Conservation (phyloP, 2,797 vertebrate genomes). For the Lithobates pipiens region DNA sequence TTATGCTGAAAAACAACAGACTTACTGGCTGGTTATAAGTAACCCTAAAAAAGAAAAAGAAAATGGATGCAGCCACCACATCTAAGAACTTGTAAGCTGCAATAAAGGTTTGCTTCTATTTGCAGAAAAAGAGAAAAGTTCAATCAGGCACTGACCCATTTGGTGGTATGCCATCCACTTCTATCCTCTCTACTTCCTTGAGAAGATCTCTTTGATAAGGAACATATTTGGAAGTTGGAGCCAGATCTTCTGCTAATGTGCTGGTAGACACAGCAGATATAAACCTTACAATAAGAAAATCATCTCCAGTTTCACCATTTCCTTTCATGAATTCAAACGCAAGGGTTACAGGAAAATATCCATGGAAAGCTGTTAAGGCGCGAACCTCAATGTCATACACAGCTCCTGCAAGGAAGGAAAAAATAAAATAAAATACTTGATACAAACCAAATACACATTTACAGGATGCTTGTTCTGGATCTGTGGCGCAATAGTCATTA, state of each 20-base stretch:
- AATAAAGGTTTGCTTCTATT: too few species aligned
- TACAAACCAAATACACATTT: too few species aligned
- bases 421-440: not conserved
- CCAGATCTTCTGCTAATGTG: constrained; percentile 79
- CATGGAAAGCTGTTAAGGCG: constrained; percentile 75
- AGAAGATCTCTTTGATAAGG: constrained; percentile 67
- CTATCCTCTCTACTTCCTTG: constrained; percentile 6
- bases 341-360: constrained; percentile 78
- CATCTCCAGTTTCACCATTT: constrained; percentile 12
- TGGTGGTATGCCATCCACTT: constrained; percentile 64
- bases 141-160: constrained; percentile 24
- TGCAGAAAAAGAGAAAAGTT: not conserved
- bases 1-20: too few species aligned
- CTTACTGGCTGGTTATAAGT: too few species aligned
- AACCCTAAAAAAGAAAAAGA: too few species aligned
- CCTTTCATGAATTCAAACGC: constrained; percentile 81
- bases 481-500: too few species aligned
- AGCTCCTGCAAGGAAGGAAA: constrained; percentile 70
- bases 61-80: too few species aligned
- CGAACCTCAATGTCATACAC: constrained; percentile 75
- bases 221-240: constrained; percentile 75
- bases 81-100: too few species aligned
- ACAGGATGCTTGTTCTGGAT: too few species aligned
- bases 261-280: constrained; percentile 76
- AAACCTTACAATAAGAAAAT: constrained; percentile 84